phyloP scores from a whole-genome alignment of 2,113 vertebrate genomes.

The Formicarius rufipectus region DNA sequence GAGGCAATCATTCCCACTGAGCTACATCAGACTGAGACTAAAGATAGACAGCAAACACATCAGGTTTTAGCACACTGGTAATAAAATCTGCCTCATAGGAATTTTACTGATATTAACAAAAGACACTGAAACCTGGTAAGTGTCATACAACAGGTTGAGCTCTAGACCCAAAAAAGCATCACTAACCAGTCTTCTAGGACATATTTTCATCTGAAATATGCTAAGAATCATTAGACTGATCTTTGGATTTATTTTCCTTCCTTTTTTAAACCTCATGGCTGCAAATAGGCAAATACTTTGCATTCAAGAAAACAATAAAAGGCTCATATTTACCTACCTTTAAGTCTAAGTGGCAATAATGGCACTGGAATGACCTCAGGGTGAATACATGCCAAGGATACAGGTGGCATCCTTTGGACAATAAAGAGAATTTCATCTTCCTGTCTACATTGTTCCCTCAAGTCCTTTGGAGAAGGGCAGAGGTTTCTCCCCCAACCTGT shows the following conservation, averaged over 20 bases:
- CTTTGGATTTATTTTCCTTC: background rate
- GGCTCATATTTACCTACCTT: background rate
- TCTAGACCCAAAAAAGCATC: fast-evolving
- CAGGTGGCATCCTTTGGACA: background rate
- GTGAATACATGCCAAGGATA: background rate
- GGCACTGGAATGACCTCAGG: background rate
- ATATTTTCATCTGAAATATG: background rate
- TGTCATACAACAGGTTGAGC: background rate
- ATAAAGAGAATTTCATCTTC: background rate
- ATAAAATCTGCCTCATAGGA: background rate
- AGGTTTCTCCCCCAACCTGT: background rate
- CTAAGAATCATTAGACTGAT: background rate
- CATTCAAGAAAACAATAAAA: background rate
- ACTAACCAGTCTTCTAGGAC: background rate
- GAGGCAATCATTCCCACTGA: background rate
- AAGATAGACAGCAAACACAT: background rate
- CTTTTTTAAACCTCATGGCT: background rate
- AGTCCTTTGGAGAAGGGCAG: background rate
- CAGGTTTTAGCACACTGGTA: background rate
- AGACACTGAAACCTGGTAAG: background rate
- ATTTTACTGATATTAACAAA: background rate
- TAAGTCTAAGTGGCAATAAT: background rate
- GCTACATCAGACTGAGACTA: background rate
- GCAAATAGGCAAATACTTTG: background rate
- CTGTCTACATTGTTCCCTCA: background rate